Evolutionary conservation across 2,113 vertebrate genomes (phyloP).

Genomic region (Turdus rufiventris): DNA sequence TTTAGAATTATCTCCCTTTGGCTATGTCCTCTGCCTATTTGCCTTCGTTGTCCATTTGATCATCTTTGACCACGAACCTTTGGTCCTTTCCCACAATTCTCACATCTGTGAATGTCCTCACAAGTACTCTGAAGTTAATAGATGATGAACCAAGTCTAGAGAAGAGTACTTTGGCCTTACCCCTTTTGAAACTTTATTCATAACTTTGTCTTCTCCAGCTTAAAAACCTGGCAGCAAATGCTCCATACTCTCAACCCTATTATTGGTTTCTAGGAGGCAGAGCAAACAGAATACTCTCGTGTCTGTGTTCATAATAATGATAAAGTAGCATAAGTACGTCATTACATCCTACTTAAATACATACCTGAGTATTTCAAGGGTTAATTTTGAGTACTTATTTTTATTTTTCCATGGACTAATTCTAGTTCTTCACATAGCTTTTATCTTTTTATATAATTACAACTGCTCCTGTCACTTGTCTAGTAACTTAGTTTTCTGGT

Average conservation of each 20-base stretch:
- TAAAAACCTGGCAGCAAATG: background rate
- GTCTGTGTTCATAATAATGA: background rate
- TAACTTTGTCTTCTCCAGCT: background rate
- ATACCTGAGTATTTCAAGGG: background rate
- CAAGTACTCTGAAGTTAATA: background rate
- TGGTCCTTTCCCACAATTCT: background rate
- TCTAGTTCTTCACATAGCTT: background rate
- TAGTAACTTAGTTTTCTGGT: background rate
- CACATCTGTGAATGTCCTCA: background rate
- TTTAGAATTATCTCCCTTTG: background rate
- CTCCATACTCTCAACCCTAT: background rate
- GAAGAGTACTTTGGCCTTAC: background rate
- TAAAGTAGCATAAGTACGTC: background rate
- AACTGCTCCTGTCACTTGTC: background rate
- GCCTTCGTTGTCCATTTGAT: constrained; percentile 9
- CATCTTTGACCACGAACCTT: constrained; percentile 25
- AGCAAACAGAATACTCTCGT: background rate
- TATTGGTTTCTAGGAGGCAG: background rate
- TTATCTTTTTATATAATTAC: background rate
- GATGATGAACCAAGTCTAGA: background rate
- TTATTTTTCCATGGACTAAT: background rate
- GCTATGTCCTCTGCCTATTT: background rate
- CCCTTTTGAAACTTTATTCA: background rate
- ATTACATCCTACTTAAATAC: background rate
- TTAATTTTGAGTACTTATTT: background rate